These are phyloP conservation scores for Diaphora mendica DNA, from an alignment of 2,888 invertebrate genomes.

Conservation along the genomic window DNA sequence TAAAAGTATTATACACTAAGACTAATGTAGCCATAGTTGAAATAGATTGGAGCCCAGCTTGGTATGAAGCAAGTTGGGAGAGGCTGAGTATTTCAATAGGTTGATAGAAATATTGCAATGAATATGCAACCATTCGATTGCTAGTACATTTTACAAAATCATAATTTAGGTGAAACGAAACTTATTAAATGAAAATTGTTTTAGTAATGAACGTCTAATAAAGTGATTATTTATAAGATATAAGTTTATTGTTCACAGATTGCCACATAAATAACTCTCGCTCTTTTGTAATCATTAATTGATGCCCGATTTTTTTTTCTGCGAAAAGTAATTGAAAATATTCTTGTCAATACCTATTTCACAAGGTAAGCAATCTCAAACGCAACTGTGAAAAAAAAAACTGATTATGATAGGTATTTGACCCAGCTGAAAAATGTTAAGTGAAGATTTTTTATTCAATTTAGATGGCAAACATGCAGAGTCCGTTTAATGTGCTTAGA, in stretches of 20 bases:
- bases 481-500: background rate
- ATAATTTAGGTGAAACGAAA: slow-evolving; percentile 5
- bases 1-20: background rate
- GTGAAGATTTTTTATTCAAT: background rate
- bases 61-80: background rate
- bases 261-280: slow-evolving; percentile 16
- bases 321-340: slow-evolving; percentile 37
- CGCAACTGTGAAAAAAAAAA: slow-evolving; percentile 2
- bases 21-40: background rate
- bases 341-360: slow-evolving; percentile 26
- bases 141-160: background rate
- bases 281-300: slow-evolving; percentile 23
- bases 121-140: background rate
- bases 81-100: background rate
- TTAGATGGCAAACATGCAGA: background rate
- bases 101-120: background rate
- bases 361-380: slow-evolving; percentile 31
- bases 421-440: background rate
- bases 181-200: slow-evolving; percentile 7
- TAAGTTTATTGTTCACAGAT: slow-evolving; percentile 13
- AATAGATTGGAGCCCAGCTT: background rate
- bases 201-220: background rate
- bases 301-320: slow-evolving; percentile 29
- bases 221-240: background rate
- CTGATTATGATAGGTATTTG: background rate